phyloP scores from a whole-genome alignment of 2,113 vertebrate genomes.

The Microtus montanus region DNA sequence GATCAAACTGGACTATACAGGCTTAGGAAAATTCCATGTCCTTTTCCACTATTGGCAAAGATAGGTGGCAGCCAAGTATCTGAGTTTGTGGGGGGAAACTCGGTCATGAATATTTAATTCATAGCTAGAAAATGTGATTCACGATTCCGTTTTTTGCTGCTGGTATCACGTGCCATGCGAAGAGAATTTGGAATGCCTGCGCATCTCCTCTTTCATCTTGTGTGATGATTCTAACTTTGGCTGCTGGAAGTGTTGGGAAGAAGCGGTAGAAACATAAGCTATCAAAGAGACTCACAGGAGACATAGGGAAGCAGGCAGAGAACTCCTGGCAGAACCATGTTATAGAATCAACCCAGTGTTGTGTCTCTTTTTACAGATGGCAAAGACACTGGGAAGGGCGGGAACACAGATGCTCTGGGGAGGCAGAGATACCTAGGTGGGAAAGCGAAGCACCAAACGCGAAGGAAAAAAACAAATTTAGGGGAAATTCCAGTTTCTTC shows the following conservation, averaged over 20 bases:
- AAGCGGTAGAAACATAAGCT: conserved; percentile 14
- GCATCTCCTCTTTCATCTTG: conserved; percentile 53
- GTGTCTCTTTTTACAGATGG: conserved; percentile 8
- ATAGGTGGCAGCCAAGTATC: background rate
- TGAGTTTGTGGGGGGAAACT: conserved; percentile 34
- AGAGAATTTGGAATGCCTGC: conserved; percentile 31
- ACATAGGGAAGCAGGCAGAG: background rate
- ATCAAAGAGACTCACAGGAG: conserved; percentile 48
- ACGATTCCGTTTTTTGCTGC: conserved; percentile 41
- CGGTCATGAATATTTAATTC: conserved; percentile 60
- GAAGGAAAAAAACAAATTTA: background rate
- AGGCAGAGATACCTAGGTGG: background rate
- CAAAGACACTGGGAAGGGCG: conserved; percentile 19
- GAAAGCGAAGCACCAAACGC: background rate
- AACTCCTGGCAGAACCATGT: background rate
- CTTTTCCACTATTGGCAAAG: conserved; percentile 32
- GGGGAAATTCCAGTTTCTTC: background rate
- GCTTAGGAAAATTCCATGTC: background rate
- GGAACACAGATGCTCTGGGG: background rate
- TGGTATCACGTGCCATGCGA: background rate
- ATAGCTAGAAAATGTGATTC: conserved; percentile 60
- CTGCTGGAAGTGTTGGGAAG: background rate
- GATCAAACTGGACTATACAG: background rate
- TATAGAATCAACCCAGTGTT: background rate
- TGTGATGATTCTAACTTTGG: conserved; percentile 49